Percentiles rank a stretch among this genome's conserved stretches.
phyloP scores from a whole-genome alignment of 2,888 invertebrate genomes.

The Thymelicus lineola region DNA sequence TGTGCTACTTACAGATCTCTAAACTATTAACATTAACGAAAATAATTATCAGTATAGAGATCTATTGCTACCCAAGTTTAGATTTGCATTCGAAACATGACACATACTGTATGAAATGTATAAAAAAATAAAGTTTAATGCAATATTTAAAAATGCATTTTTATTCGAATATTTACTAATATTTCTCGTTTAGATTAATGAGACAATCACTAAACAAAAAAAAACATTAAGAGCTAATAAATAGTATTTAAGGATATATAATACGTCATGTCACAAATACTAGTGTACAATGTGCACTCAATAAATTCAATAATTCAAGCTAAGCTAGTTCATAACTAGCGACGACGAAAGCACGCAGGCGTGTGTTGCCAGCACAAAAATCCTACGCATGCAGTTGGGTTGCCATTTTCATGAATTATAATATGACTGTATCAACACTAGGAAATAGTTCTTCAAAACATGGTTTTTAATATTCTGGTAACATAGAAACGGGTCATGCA shows the following conservation, averaged over 20 bases:
- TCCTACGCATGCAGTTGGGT: not conserved
- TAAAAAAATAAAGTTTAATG: too few relatives aligned
- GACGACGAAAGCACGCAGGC: conserved; percentile 20
- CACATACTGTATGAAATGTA: not conserved
- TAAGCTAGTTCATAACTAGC: conserved; percentile 28
- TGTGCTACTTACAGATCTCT: not conserved
- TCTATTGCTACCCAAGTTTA: not conserved
- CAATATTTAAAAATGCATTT: too few relatives aligned
- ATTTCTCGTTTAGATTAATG: too few relatives aligned
- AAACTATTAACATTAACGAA: not conserved
- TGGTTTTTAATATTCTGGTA: too few relatives aligned
- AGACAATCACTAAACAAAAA: too few relatives aligned
- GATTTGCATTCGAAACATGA: conserved; percentile 27
- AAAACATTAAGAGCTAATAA: too few relatives aligned
- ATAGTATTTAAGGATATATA: not conserved
- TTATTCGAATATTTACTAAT: too few relatives aligned
- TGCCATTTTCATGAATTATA: conserved; percentile 7
- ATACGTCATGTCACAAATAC: conserved; percentile 3
- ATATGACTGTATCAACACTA: conserved; percentile 2
- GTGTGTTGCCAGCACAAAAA: not conserved
- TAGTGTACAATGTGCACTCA: conserved; percentile 7
- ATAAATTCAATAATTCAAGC: conserved; percentile 7
- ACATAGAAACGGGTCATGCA: too few relatives aligned
- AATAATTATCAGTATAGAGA: not conserved
- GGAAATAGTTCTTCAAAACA: too few relatives aligned